Conservation (phyloP, 2,113 vertebrate species). For the Otocyon megalotis region DNA sequence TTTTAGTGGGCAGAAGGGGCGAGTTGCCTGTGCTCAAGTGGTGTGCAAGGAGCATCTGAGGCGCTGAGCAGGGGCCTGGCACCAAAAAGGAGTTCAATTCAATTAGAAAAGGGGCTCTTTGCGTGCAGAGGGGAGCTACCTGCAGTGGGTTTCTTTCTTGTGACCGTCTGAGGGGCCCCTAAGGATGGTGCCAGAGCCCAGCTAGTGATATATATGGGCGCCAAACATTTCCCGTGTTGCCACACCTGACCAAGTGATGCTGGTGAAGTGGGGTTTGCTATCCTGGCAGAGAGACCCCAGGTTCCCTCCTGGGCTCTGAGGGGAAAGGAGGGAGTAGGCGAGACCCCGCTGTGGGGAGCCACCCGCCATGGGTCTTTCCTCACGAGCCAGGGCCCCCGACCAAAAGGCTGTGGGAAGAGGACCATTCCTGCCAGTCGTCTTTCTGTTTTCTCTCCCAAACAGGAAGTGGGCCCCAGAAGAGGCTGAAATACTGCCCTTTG, state of each 20-base stretch:
- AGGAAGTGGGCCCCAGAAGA: conserved; percentile 71
- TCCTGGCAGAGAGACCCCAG: not conserved
- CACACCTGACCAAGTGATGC: not conserved
- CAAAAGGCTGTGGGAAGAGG: not conserved
- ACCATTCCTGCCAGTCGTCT: conserved; percentile 39
- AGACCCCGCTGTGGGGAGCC: not conserved
- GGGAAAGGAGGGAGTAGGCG: not conserved
- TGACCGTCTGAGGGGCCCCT: not conserved
- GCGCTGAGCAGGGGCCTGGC: not conserved
- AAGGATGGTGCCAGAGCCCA: not conserved
- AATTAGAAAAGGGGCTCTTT: not conserved
- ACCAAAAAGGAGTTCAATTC: not conserved
- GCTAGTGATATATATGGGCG: not conserved
- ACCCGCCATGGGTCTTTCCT: not conserved
- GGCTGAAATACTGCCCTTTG: conserved; percentile 70
- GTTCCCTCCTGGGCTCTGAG: not conserved
- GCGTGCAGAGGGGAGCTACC: not conserved
- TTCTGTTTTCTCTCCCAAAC: conserved; percentile 69
- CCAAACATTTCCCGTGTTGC: not conserved
- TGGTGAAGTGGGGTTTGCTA: not conserved
- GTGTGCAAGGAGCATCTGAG: not conserved
- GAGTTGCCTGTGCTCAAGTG: not conserved
- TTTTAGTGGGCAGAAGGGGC: rapidly evolving
- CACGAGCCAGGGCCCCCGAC: not conserved
- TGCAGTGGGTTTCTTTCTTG: not conserved